phyloP scores from a whole-genome alignment of 2,797 vertebrate species.

The Poecilia picta region DNA sequence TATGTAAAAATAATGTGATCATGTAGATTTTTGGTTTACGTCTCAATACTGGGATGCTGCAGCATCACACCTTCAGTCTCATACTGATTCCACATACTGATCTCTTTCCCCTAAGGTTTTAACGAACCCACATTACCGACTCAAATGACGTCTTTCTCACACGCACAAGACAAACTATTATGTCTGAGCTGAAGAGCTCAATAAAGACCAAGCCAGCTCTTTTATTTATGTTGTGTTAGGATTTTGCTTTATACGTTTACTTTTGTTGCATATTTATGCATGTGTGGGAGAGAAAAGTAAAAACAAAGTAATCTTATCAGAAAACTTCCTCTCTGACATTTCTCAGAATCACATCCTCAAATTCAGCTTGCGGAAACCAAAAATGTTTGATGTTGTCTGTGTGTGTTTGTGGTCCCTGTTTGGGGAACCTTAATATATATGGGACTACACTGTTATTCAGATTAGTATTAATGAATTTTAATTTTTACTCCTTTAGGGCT shows the following conservation, averaged over 20 bases:
- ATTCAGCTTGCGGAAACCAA: conserved; percentile 3
- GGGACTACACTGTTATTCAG: background rate
- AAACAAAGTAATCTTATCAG: conserved; percentile 15
- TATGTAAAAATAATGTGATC: background rate
- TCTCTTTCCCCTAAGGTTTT: background rate
- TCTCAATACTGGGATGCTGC: background rate
- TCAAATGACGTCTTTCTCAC: background rate
- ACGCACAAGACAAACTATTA: background rate
- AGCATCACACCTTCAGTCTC: background rate
- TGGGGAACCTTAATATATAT: background rate
- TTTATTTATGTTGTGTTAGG: background rate
- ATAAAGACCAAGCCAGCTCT: background rate
- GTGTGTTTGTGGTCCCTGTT: background rate
- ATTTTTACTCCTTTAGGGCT: background rate
- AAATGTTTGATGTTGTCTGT: conserved; percentile 5
- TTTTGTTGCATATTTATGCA: background rate
- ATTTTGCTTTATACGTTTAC: background rate
- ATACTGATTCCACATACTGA: background rate
- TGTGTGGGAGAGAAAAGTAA: no score
- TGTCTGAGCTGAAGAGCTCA: background rate
- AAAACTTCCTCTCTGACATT: conserved; percentile 27
- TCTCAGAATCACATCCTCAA: conserved; percentile 34
- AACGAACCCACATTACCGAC: background rate
- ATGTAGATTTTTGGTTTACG: background rate
- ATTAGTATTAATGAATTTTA: background rate